Evolutionary conservation across 1,140 invertebrate species (phyloP).

Genomic region (Cydia amplana): DNA sequence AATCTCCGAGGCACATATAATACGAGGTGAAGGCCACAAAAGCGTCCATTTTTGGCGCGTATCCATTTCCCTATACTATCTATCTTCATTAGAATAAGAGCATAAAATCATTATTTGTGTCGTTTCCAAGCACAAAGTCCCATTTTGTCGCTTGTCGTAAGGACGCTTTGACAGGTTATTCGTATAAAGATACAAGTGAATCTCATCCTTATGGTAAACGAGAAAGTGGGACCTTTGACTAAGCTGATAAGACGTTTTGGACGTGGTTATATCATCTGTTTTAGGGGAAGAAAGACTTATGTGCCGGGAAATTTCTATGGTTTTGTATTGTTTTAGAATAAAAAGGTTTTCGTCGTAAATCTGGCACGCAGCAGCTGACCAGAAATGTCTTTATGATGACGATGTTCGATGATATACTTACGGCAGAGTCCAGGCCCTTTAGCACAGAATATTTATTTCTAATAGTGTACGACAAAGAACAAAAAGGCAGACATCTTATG

Average conservation of each 20-base stretch:
- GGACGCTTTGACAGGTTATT: too few species aligned
- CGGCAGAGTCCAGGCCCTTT: not conserved
- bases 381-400: not conserved
- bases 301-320: not conserved
- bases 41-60: not conserved
- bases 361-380: not conserved
- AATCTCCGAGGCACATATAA: too few species aligned
- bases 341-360: not conserved
- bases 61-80: not conserved
- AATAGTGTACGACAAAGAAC: too few species aligned
- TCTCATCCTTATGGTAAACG: too few species aligned
- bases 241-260: not conserved
- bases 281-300: not conserved
- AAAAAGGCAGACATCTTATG: too few species aligned
- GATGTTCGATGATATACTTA: not conserved
- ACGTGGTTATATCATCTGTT: not conserved
- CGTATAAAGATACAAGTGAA: too few species aligned
- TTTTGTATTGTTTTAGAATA: not conserved
- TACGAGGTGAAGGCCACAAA: not conserved
- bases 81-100: not conserved
- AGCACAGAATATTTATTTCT: not conserved
- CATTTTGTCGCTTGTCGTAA: too few species aligned
- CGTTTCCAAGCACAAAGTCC: too few species aligned
- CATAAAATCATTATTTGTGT: not conserved
- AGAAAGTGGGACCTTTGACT: too few species aligned